Percentiles rank a stretch among this genome's conserved stretches.
Evolutionary conservation across 2,888 invertebrate genomes (phyloP).

Genomic region (Melinaea menophilus): DNA sequence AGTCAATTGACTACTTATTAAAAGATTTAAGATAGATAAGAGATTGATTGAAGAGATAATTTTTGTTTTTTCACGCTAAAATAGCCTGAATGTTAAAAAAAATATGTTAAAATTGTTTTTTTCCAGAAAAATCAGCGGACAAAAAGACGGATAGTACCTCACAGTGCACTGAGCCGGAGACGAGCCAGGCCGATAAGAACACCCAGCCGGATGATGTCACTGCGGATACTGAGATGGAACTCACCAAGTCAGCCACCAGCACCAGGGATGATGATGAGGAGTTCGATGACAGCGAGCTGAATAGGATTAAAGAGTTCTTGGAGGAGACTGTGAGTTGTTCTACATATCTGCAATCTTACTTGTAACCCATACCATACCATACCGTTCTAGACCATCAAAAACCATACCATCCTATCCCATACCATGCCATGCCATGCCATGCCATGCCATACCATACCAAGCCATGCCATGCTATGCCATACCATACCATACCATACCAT

Average conservation of each 20-base stretch:
- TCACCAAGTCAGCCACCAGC: constrained; percentile 47
- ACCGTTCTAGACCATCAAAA: too few relatives aligned
- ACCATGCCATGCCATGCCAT: too few relatives aligned
- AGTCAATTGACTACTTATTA: constrained; percentile 17
- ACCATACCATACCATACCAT: too few relatives aligned
- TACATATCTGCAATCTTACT: neutral
- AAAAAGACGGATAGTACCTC: constrained; percentile 60
- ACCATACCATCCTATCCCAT: too few relatives aligned
- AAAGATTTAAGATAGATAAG: too few relatives aligned
- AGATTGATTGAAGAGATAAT: too few relatives aligned
- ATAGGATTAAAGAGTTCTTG: constrained; percentile 62
- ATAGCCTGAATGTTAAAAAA: neutral
- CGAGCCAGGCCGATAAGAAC: constrained; percentile 40
- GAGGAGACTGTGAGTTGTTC: constrained; percentile 57
- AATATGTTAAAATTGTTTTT: neutral
- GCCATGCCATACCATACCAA: too few relatives aligned
- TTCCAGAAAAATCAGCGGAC: constrained; percentile 37
- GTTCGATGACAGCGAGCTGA: constrained; percentile 59
- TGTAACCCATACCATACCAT: too few relatives aligned
- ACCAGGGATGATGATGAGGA: constrained; percentile 66
- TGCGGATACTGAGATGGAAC: constrained; percentile 43
- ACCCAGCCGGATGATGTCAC: constrained; percentile 40
- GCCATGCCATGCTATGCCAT: too few relatives aligned
- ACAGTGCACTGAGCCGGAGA: constrained; percentile 48
- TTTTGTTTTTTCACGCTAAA: too few relatives aligned